Conservation (phyloP, 2,113 vertebrate species). For the Cnemophilus loriae region DNA sequence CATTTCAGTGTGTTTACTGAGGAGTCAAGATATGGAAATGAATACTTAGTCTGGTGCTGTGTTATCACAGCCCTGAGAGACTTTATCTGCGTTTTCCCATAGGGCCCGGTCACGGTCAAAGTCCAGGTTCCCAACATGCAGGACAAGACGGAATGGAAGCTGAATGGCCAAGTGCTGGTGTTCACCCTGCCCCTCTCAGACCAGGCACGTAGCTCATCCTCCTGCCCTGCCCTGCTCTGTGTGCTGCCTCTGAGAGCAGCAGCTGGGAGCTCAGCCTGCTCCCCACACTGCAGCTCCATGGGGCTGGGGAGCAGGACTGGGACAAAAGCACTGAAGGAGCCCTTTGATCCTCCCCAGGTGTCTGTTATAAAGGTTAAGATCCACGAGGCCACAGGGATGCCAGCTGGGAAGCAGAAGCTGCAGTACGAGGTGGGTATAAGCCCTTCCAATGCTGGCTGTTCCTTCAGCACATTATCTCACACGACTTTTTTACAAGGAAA, state of each 20-base stretch:
- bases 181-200: constrained; percentile 95
- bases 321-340: neutral
- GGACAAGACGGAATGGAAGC: constrained; percentile 98
- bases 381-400: constrained; percentile 97
- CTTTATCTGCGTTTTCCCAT: neutral
- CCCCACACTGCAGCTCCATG: rapidly evolving
- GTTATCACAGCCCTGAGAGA: neutral
- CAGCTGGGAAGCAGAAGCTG: constrained; percentile 96
- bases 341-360: constrained; percentile 74
- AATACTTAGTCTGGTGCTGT: neutral
- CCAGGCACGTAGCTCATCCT: constrained; percentile 76
- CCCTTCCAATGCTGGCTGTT: neutral
- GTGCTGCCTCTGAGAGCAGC: neutral
- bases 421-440: constrained; percentile 87
- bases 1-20: neutral
- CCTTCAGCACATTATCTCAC: neutral
- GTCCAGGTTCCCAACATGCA: constrained; percentile 99
- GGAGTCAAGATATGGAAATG: neutral
- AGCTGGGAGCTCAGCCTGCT: neutral
- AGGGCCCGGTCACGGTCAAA: constrained; percentile 97
- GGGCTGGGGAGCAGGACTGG: neutral
- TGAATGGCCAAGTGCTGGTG: constrained; percentile 90
- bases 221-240: neutral
- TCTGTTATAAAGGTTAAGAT: constrained; percentile 99
- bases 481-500: neutral